These are phyloP conservation scores for Pristionchus arcanus DNA, from an alignment of 2,888 invertebrate species.

Conservation along the genomic window DNA sequence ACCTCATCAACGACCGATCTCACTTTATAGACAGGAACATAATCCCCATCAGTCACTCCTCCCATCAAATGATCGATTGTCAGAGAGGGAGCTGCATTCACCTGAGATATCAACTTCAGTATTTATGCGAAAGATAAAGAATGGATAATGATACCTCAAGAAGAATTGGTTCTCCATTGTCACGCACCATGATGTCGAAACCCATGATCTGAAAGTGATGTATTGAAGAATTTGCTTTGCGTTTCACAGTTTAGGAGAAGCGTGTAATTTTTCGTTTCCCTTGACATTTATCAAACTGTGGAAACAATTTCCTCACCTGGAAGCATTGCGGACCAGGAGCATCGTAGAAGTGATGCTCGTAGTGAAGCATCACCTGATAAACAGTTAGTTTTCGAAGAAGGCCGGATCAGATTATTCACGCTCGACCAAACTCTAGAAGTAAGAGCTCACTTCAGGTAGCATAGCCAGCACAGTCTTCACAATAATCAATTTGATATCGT, in stretches of 20 bases:
- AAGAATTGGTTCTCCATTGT: conserved; percentile 80
- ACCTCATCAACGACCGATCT: conserved; percentile 58
- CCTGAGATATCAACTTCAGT: conserved; percentile 58
- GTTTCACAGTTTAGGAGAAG: too few relatives aligned
- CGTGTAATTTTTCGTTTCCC: too few relatives aligned
- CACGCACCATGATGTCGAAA: conserved; percentile 81
- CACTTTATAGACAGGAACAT: conserved; percentile 1
- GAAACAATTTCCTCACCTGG: conserved; percentile 81
- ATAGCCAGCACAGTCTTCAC: conserved; percentile 81
- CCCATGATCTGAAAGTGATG: conserved; percentile 80
- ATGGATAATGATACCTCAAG: conserved; percentile 77
- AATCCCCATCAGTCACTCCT: conserved; percentile 40
- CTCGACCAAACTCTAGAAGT: too few relatives aligned
- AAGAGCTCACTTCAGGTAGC: conserved; percentile 79
- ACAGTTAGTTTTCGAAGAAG: too few relatives aligned
- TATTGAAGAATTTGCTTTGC: neutral
- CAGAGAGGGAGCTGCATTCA: conserved; percentile 82
- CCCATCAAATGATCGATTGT: conserved; percentile 79
- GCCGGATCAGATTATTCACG: too few relatives aligned
- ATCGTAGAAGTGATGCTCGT: conserved; percentile 76
- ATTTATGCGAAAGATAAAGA: neutral
- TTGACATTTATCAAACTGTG: too few relatives aligned
- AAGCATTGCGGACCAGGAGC: conserved; percentile 81
- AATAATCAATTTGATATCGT: conserved; percentile 80
- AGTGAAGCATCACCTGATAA: conserved; percentile 80